phyloP scores from a whole-genome alignment of 23 tunicate genomes.

The Phallusia fumigata region DNA sequence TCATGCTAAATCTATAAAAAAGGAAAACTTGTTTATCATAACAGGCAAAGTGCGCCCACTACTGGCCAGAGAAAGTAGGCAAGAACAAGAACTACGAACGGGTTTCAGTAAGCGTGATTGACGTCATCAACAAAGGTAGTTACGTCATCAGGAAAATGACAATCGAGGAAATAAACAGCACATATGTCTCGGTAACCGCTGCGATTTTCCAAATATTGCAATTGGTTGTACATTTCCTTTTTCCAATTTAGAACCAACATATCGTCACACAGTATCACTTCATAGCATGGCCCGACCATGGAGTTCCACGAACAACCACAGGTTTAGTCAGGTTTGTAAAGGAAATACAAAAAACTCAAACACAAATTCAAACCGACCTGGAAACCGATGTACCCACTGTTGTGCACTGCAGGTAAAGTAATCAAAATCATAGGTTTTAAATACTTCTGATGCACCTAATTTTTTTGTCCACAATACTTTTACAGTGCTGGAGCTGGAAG shows the following conservation, averaged over 20 bases:
- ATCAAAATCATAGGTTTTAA: background rate
- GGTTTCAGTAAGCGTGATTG: background rate
- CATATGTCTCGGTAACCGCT: background rate
- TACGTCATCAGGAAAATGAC: background rate
- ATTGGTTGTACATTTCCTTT: no score
- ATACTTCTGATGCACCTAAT: background rate
- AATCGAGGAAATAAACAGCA: background rate
- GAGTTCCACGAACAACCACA: background rate
- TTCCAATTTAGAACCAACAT: background rate
- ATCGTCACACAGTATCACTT: background rate
- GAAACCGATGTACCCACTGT: background rate
- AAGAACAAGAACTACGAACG: background rate
- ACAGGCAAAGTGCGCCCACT: background rate
- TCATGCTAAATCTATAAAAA: no score
- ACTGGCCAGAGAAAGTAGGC: background rate
- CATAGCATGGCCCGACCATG: constrained; percentile 5
- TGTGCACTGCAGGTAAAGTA: background rate
- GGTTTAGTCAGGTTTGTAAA: background rate
- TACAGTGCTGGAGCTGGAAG: constrained; percentile 78
- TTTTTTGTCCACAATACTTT: background rate
- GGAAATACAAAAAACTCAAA: background rate
- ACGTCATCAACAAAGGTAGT: background rate
- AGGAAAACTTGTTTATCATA: background rate
- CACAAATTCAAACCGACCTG: background rate
- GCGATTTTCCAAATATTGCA: no score